These are phyloP conservation scores for Sebastes hopkinsi DNA, from an alignment of 2,797 vertebrate genomes.

Conservation along the genomic window DNA sequence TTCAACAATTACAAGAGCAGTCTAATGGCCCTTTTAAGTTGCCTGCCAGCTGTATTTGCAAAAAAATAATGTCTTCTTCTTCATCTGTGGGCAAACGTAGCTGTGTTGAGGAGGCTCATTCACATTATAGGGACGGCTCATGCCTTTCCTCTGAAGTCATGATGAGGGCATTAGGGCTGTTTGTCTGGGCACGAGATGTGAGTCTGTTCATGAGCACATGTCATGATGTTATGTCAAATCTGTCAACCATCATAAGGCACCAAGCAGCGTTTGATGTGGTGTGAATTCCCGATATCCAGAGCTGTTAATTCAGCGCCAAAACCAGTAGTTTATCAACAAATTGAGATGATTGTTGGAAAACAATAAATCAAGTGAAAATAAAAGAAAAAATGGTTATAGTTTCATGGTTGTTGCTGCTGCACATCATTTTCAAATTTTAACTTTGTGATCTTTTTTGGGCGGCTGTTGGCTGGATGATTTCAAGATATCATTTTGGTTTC, in stretches of 20 bases:
- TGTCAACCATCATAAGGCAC: slow-evolving; percentile 65
- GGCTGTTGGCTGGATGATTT: background rate
- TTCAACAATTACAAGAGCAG: slow-evolving; percentile 82
- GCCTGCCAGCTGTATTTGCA: slow-evolving; percentile 81
- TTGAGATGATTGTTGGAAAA: slow-evolving; percentile 22
- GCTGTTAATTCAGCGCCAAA: slow-evolving; percentile 26
- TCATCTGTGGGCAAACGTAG: slow-evolving; percentile 74
- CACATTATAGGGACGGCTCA: slow-evolving; percentile 49
- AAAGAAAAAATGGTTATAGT: background rate
- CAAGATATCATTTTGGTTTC: slow-evolving; percentile 14
- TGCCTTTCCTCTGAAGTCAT: slow-evolving; percentile 78
- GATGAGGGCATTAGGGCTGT: slow-evolving; percentile 64
- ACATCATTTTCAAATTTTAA: slow-evolving; percentile 1
- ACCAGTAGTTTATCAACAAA: slow-evolving; percentile 16
- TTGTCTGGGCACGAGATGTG: slow-evolving; percentile 73
- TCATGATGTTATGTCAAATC: slow-evolving; percentile 66
- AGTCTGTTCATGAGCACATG: slow-evolving; percentile 43
- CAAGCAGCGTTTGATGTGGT: slow-evolving; percentile 60
- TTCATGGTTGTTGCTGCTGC: background rate
- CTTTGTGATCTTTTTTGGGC: background rate
- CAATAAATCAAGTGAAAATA: slow-evolving; percentile 23
- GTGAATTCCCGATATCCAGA: slow-evolving; percentile 40
- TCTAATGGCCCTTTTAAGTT: slow-evolving; percentile 84
- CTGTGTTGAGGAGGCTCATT: slow-evolving; percentile 60
- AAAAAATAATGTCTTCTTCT: slow-evolving; percentile 74